Base-by-base conservation (phyloP, 2,888 invertebrate species). In the Eupithecia centaureata region DNA sequence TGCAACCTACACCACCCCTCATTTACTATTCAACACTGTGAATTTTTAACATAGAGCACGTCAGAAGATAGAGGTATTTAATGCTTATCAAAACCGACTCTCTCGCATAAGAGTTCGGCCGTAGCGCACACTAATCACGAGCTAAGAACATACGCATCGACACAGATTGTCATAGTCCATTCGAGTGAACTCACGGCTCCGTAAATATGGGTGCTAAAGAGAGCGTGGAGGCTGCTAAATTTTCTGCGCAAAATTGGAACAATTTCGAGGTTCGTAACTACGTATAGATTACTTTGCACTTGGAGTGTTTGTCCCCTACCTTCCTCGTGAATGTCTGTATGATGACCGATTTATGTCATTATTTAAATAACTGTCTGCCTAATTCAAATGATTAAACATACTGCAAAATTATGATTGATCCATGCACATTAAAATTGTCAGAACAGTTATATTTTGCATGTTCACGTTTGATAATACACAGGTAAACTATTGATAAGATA, bases 221-320 rank as follows among this genome's bases (percentile, higher is more conserved):
- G 90, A 96, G 96, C 94, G 96, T 96, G 90, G 96, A 96, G 91
- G 96, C 96, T 86, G 96, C 95, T 88, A 96, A 96, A 95, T 95
- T 95, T 94, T 96, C 96, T 94, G 95, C 96, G 93, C 95, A 96
- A 94, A 96, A 95, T 93, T 96, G 96, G 96, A 96, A 95, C 93
- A 96, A 96, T 93, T 94, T 96, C 86, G 96, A 96, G 96, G 96
- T 96, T 95, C 94, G 94, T 94, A 93, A 89, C 76, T 83, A 90
- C 86, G 87, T 88, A 89, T 87, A 86, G 88, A 88, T 88, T 91
- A 88, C 88, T 90, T 89, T 93, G 92, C 92, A 92, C 92, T 88
- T 91, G 91, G 89, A 90, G 92, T 92, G 91, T 92, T 91, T 91
- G 88, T 86, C 86, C 87, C 89, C 85, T 85, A 87, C 83, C 87